Percentiles rank a stretch among this genome's conserved stretches.
Conservation (phyloP, 2,113 vertebrate species). For the Pseudorectes ferrugineus region DNA sequence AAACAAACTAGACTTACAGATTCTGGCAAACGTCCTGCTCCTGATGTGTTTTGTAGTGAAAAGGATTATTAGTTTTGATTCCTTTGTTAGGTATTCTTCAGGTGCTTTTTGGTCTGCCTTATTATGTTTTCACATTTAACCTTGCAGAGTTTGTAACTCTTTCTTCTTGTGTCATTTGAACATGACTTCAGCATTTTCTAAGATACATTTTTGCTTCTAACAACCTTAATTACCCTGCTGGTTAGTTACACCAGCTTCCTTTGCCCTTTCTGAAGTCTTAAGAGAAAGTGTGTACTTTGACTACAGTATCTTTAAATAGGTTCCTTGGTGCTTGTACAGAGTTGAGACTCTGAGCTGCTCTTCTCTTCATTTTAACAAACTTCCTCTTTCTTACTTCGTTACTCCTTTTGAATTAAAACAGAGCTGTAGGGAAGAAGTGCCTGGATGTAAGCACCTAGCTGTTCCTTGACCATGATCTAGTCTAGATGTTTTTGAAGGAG, state of each 20-base stretch:
- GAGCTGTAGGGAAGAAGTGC: background rate
- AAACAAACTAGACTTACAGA: background rate
- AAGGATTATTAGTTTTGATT: conserved; percentile 29
- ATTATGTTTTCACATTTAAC: conserved; percentile 29
- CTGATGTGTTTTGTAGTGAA: background rate
- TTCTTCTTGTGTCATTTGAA: conserved; percentile 8
- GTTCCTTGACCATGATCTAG: background rate
- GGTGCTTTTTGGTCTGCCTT: background rate
- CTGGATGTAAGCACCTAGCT: background rate
- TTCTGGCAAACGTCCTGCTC: background rate
- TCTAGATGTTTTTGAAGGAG: background rate
- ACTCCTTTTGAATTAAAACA: background rate
- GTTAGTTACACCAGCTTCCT: background rate
- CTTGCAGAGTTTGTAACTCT: background rate
- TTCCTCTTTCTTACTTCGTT: background rate
- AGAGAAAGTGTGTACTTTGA: background rate
- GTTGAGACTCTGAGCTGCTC: background rate
- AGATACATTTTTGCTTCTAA: conserved; percentile 1
- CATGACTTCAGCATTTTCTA: conserved; percentile 1
- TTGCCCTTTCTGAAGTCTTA: background rate
- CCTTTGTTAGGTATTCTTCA: conserved; percentile 12
- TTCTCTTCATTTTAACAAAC: background rate
- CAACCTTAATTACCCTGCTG: background rate
- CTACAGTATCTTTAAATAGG: background rate
- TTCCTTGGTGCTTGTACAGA: background rate